Percentiles rank a stretch among this genome's conserved stretches.
phyloP scores from a whole-genome alignment of 53 echinoderm and acorn worm species.

The Paracentrotus lividus region DNA sequence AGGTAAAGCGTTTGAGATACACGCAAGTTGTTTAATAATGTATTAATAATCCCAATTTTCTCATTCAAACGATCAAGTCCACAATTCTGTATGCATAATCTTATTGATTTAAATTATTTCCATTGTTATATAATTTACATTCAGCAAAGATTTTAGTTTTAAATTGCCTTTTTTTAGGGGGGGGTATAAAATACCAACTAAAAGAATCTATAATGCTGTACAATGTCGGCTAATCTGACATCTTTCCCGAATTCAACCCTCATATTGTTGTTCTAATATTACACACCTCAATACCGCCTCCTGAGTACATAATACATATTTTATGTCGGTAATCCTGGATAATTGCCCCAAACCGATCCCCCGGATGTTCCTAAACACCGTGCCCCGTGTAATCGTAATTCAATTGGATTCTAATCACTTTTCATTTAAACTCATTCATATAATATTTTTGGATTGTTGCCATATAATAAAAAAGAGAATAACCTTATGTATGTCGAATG shows the following conservation, averaged over 20 bases:
- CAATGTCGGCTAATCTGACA: too few relatives aligned
- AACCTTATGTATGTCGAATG: too few relatives aligned
- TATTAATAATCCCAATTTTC: neutral
- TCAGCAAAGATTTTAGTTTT: too few relatives aligned
- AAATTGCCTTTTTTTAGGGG: too few relatives aligned
- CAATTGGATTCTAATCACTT: constrained; percentile 9
- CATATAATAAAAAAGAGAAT: neutral
- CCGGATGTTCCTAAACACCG: neutral
- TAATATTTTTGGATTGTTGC: constrained; percentile 9
- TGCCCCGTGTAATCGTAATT: neutral
- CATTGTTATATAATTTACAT: too few relatives aligned
- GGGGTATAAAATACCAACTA: too few relatives aligned
- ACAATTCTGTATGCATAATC: neutral
- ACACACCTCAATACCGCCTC: too few relatives aligned
- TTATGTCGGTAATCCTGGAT: constrained; percentile 30
- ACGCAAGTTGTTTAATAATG: neutral
- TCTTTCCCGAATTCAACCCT: too few relatives aligned
- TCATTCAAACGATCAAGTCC: neutral
- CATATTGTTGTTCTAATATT: too few relatives aligned
- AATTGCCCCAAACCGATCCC: neutral
- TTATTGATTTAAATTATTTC: neutral
- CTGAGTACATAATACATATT: too few relatives aligned
- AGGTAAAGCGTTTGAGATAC: neutral
- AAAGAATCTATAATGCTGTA: too few relatives aligned
- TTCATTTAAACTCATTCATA: neutral